Percentiles rank a stretch among this genome's conserved stretches.
phyloP scores from a whole-genome alignment of 2,797 vertebrate genomes.

The Crocodylus rhombifer region DNA sequence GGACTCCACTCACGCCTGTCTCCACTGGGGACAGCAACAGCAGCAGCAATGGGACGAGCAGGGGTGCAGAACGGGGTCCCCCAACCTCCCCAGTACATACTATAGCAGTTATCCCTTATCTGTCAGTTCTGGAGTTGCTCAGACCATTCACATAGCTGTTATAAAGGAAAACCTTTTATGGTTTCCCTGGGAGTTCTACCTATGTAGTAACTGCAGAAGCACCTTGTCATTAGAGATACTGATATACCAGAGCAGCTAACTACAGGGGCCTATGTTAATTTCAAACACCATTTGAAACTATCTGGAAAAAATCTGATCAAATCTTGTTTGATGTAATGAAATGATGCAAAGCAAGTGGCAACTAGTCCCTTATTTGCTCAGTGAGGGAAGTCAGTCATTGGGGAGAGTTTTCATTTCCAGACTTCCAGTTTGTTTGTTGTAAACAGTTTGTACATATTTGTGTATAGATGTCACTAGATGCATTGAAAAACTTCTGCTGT shows the following conservation, averaged over 20 bases:
- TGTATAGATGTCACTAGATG: too few species aligned
- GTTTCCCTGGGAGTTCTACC: not conserved
- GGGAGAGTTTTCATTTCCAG: not conserved
- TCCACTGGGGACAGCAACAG: too few species aligned
- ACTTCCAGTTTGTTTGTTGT: not conserved
- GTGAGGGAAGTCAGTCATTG: not conserved
- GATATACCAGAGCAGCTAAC: not conserved
- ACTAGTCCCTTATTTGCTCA: not conserved
- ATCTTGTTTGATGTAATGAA: not conserved
- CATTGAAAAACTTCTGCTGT: not conserved
- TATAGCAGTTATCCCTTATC: too few species aligned
- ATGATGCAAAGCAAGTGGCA: not conserved
- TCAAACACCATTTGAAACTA: not conserved
- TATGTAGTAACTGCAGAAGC: not conserved
- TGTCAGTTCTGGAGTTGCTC: too few species aligned
- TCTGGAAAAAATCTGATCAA: not conserved
- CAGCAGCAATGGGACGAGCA: too few species aligned
- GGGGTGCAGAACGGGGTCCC: too few species aligned
- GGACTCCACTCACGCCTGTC: too few species aligned
- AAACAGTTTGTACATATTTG: not conserved
- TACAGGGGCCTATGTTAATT: not conserved
- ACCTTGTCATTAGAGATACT: not conserved
- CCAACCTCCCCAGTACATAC: too few species aligned
- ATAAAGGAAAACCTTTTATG: not conserved
- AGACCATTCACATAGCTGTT: fast-evolving